Evolutionary conservation across 2,888 invertebrate genomes (phyloP).

Genomic region (Rhyacophila evoluta): DNA sequence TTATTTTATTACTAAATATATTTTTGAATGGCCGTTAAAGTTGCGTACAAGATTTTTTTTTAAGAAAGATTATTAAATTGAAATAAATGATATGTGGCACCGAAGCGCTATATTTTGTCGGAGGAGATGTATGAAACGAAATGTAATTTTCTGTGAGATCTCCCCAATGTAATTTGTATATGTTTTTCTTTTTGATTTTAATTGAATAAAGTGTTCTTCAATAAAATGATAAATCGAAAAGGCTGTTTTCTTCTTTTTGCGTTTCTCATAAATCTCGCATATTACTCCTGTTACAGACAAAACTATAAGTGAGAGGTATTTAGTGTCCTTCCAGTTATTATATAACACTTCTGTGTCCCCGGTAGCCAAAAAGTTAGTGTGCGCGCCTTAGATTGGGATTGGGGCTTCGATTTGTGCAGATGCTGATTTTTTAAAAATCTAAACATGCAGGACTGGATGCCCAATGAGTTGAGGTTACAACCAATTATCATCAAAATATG

Average conservation of each 20-base stretch:
- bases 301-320: too few relatives aligned
- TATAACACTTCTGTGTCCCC: too few relatives aligned
- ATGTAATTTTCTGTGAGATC: constrained; percentile 24
- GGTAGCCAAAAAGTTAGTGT: too few relatives aligned
- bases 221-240: constrained; percentile 14
- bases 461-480: too few relatives aligned
- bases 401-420: too few relatives aligned
- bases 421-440: too few relatives aligned
- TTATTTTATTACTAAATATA: constrained; percentile 16
- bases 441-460: too few relatives aligned
- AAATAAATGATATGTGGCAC: background rate
- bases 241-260: background rate
- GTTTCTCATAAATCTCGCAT: too few relatives aligned
- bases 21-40: constrained; percentile 20
- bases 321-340: too few relatives aligned
- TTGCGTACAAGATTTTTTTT: constrained; percentile 1
- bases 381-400: too few relatives aligned
- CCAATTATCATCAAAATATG: too few relatives aligned
- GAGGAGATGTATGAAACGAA: background rate
- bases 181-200: constrained; percentile 22
- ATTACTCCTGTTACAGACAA: too few relatives aligned
- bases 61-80: background rate
- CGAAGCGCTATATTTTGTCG: background rate
- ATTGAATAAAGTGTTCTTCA: constrained; percentile 15
- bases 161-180: background rate